Evolutionary conservation across 1,140 invertebrate genomes (phyloP).

Genomic region (Leptestheria dahalacensis): DNA sequence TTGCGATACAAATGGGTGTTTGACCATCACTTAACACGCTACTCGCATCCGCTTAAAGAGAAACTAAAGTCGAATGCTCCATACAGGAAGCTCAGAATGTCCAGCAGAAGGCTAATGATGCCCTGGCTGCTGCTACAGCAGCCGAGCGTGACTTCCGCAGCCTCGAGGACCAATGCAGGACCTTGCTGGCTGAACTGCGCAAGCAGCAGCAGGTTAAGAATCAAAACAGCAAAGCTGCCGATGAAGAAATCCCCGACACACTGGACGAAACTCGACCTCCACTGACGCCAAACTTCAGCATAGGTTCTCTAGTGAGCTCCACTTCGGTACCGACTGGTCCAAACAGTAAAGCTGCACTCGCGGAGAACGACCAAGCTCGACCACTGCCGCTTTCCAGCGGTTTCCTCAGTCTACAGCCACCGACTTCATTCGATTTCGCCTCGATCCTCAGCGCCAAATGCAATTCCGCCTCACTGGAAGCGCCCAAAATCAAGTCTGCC

Average conservation of each 20-base stretch:
- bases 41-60: background rate
- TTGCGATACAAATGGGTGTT: background rate
- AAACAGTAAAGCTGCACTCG: too few species aligned
- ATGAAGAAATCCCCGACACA: background rate
- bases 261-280: background rate
- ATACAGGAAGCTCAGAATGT: slow-evolving; percentile 8
- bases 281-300: slow-evolving; percentile 2
- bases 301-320: background rate
- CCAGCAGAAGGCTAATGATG: slow-evolving; percentile 11
- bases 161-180: slow-evolving; percentile 10
- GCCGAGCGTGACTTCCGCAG: slow-evolving; percentile 12
- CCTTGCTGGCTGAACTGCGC: slow-evolving; percentile 1
- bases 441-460: slow-evolving; percentile 3
- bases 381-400: slow-evolving; percentile 4
- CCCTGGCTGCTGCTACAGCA: slow-evolving; percentile 5
- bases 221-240: background rate
- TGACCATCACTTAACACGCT: background rate
- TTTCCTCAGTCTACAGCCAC: background rate
- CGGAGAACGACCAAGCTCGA: too few species aligned
- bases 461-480: background rate
- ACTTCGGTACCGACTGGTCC: too few species aligned
- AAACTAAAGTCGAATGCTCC: background rate
- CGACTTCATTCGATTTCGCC: slow-evolving; percentile 15
- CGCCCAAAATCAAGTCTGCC: background rate
- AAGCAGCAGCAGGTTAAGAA: slow-evolving; percentile 6